These are phyloP conservation scores for Sesamia nonagrioides DNA, from an alignment of 1,140 invertebrate genomes.

Conservation along the genomic window DNA sequence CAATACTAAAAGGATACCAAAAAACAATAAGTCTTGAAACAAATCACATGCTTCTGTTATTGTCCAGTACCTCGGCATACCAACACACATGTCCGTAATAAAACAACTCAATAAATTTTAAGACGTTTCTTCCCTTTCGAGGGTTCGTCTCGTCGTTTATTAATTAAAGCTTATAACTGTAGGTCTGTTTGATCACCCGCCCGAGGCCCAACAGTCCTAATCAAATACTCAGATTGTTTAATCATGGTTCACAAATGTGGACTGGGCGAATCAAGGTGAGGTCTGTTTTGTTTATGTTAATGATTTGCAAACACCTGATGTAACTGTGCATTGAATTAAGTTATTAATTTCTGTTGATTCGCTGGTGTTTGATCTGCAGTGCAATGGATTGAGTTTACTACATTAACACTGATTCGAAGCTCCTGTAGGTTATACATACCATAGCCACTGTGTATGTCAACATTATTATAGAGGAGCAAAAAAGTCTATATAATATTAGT, in stretches of 20 bases:
- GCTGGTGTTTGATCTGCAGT: neutral
- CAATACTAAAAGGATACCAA: neutral
- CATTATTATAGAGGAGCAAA: too few species aligned
- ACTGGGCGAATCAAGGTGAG: slow-evolving; percentile 30
- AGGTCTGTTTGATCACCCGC: slow-evolving; percentile 25
- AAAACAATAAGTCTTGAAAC: neutral
- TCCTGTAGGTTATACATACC: neutral
- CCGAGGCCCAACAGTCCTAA: slow-evolving; percentile 30
- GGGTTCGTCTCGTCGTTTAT: slow-evolving; percentile 9
- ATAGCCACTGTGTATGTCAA: too few species aligned
- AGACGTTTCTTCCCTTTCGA: neutral
- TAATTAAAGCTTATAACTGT: slow-evolving; percentile 41
- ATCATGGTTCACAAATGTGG: slow-evolving; percentile 36
- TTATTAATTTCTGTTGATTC: slow-evolving; percentile 21
- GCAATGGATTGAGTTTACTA: too few species aligned
- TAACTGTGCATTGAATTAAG: slow-evolving; percentile 7
- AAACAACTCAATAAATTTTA: slow-evolving; percentile 23
- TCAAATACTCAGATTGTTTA: slow-evolving; percentile 41
- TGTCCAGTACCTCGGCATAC: neutral
- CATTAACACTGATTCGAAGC: neutral
- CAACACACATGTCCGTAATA: neutral
- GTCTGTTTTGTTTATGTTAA: slow-evolving; percentile 39
- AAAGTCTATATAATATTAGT: too few species aligned
- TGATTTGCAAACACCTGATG: slow-evolving; percentile 28
- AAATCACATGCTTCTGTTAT: neutral